A percentile compares a stretch with the other conserved stretches of the same genome.
These are phyloP conservation scores for Agapornis canus DNA, from an alignment of 2,797 vertebrate species.

Conservation along the genomic window DNA sequence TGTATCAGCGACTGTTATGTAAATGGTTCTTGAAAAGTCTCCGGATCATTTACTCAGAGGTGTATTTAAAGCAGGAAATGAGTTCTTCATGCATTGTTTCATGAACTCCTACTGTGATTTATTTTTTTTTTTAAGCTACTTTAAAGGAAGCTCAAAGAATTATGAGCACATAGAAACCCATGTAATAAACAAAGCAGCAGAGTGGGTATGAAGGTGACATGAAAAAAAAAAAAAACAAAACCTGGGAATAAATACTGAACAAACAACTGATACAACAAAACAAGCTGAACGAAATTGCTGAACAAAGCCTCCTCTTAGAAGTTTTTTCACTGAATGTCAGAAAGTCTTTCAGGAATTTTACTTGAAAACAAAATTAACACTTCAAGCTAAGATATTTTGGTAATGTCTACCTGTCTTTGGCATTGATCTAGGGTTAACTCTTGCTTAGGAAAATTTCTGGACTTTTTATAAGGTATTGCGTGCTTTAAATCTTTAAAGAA, in stretches of 20 bases:
- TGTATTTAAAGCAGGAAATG: slow-evolving; percentile 64
- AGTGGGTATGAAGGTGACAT: background rate
- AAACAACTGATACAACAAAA: background rate
- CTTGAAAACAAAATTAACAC: background rate
- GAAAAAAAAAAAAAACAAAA: background rate
- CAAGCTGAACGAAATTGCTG: background rate
- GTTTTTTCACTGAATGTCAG: background rate
- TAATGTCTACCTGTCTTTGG: background rate
- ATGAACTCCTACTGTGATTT: slow-evolving; percentile 34
- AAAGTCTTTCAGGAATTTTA: background rate
- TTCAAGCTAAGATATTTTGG: background rate
- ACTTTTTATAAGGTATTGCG: background rate
- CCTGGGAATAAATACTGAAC: slow-evolving; percentile 4
- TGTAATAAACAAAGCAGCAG: slow-evolving; percentile 1
- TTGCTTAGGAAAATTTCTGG: background rate
- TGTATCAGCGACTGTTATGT: slow-evolving; percentile 63
- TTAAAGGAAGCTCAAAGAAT: slow-evolving; percentile 9
- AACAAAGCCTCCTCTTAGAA: background rate
- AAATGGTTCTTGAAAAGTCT: slow-evolving; percentile 54
- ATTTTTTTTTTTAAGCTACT: background rate
- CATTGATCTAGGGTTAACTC: background rate
- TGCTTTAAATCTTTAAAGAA: background rate
- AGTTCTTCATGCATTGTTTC: slow-evolving; percentile 60
- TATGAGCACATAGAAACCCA: background rate
- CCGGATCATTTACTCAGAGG: slow-evolving; percentile 55